These are phyloP conservation scores for Oligia strigilis DNA, from an alignment of 2,888 invertebrate genomes.

Conservation along the genomic window DNA sequence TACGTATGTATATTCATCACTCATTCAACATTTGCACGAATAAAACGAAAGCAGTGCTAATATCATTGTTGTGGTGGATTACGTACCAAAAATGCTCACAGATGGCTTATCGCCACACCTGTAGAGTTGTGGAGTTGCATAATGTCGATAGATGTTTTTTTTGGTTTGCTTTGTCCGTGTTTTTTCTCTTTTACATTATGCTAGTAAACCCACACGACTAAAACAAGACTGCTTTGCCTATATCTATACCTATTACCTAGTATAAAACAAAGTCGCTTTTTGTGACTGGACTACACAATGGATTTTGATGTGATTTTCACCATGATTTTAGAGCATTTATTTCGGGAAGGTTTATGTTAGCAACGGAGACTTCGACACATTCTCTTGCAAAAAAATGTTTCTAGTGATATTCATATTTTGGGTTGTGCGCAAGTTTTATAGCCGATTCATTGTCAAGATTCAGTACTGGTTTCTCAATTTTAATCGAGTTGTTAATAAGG, in stretches of 20 bases:
- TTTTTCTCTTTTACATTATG: background rate
- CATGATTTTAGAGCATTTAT: background rate
- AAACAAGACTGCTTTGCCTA: background rate
- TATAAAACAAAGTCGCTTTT: background rate
- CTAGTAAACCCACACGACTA: background rate
- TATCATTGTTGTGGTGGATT: conserved; percentile 14
- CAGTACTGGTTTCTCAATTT: background rate
- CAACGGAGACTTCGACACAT: no score
- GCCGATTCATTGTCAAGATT: background rate
- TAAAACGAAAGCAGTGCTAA: conserved; percentile 11
- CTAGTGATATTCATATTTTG: background rate
- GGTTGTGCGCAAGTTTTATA: background rate
- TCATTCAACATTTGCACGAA: background rate
- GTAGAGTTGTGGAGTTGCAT: conserved; percentile 46
- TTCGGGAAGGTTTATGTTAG: background rate
- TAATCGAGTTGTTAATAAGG: background rate
- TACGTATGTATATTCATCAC: background rate
- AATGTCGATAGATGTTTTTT: conserved; percentile 11
- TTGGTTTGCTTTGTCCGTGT: background rate
- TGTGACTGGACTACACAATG: no score
- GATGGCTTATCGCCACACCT: conserved; percentile 56
- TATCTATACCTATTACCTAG: background rate
- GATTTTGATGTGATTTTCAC: background rate
- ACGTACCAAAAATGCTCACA: conserved; percentile 29
- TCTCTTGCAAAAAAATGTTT: no score